Conservation (phyloP, 2,113 vertebrate species). For the Ceyx margarethae region DNA sequence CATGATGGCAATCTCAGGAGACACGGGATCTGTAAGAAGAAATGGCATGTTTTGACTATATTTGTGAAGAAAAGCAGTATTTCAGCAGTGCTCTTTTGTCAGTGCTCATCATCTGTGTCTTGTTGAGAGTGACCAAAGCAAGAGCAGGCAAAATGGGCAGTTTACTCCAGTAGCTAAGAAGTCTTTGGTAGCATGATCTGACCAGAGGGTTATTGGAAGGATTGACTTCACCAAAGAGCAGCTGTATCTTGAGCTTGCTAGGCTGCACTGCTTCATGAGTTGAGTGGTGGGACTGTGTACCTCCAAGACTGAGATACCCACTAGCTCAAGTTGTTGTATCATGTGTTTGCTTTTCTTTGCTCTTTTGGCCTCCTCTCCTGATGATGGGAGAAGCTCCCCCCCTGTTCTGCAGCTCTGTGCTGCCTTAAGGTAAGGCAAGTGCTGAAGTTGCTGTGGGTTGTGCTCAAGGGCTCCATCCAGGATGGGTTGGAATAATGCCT, state of each 20-base stretch:
- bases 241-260: neutral
- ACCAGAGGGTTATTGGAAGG: neutral
- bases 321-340: accelerated
- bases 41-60: neutral
- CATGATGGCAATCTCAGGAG: neutral
- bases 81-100: neutral
- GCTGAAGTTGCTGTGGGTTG: neutral
- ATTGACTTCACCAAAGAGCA: neutral
- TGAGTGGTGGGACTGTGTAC: neutral
- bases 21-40: neutral
- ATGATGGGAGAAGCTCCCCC: neutral
- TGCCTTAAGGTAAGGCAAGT: neutral
- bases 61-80: neutral
- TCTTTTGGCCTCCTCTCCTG: neutral
- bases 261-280: neutral
- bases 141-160: neutral
- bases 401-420: neutral
- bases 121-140: neutral
- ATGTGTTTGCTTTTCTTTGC: neutral
- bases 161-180: neutral
- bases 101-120: neutral
- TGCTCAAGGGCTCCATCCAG: neutral
- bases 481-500: neutral
- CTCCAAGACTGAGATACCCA: neutral
- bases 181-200: neutral